phyloP scores from a whole-genome alignment of 35 echinoderm and acorn worm genomes.

The Anneissia japonica region DNA sequence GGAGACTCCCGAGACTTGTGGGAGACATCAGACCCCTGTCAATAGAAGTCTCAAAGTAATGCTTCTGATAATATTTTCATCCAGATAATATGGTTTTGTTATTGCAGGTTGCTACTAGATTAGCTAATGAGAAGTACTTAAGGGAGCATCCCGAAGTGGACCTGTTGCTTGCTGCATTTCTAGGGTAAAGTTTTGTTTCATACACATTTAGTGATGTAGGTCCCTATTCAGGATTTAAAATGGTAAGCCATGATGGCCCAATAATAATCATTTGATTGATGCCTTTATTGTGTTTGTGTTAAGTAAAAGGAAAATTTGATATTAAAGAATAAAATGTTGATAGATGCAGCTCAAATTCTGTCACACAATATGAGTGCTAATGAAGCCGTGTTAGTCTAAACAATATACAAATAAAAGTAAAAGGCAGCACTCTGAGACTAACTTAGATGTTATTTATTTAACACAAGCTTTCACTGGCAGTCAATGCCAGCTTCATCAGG shows the following conservation, averaged over 20 bases:
- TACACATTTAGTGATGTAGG: neutral
- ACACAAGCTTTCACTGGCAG: too few relatives aligned
- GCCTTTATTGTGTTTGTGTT: neutral
- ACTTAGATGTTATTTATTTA: too few relatives aligned
- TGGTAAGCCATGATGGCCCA: neutral
- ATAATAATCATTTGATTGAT: neutral
- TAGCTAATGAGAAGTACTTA: constrained; percentile 84
- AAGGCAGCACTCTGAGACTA: too few relatives aligned
- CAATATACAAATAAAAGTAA: too few relatives aligned
- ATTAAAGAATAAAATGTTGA: neutral
- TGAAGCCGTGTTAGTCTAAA: too few relatives aligned
- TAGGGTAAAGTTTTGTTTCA: constrained; percentile 51
- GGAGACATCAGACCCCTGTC: too few relatives aligned
- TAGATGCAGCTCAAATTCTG: neutral
- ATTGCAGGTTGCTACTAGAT: constrained; percentile 75
- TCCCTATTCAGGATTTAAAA: neutral
- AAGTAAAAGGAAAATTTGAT: neutral
- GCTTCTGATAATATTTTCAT: too few relatives aligned
- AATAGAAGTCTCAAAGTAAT: too few relatives aligned
- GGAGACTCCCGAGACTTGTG: too few relatives aligned
- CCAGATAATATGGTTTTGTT: neutral
- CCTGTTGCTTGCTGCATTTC: constrained; percentile 71
- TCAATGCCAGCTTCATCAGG: too few relatives aligned
- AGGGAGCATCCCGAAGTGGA: constrained; percentile 93
- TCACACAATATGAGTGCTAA: neutral